Percentiles rank a stretch among this genome's conserved stretches.
These are phyloP conservation scores for Spialia ferax DNA, from an alignment of 2,888 invertebrate genomes.

Conservation along the genomic window DNA sequence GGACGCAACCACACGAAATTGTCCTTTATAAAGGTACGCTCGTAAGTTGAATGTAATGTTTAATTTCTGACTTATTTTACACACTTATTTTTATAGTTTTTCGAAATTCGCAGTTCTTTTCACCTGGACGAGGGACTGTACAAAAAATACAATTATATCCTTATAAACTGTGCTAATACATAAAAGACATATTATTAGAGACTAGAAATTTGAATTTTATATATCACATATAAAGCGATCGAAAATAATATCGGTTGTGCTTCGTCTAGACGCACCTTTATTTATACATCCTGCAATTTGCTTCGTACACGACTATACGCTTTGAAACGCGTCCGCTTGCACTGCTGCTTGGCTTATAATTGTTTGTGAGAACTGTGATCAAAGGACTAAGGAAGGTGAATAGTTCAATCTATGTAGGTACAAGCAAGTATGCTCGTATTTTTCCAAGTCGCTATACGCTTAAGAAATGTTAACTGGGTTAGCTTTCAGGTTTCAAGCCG, in stretches of 20 bases:
- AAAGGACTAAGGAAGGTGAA: slow-evolving; percentile 17
- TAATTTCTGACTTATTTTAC: too few species aligned
- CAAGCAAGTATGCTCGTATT: neutral
- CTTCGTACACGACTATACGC: slow-evolving; percentile 35
- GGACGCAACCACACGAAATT: neutral
- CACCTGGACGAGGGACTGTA: neutral
- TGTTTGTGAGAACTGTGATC: slow-evolving; percentile 30
- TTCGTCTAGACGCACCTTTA: slow-evolving; percentile 49
- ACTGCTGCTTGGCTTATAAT: slow-evolving; percentile 24
- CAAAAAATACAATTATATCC: neutral
- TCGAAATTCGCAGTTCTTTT: neutral
- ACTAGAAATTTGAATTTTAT: neutral
- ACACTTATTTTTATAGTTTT: too few species aligned
- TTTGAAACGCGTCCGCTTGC: slow-evolving; percentile 36
- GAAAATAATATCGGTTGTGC: slow-evolving; percentile 45
- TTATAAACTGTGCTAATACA: neutral
- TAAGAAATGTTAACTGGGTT: slow-evolving; percentile 8
- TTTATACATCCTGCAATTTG: slow-evolving; percentile 39
- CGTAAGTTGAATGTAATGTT: neutral
- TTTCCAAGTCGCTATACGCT: slow-evolving; percentile 1
- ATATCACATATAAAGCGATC: neutral
- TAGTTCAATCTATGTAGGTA: slow-evolving; percentile 19
- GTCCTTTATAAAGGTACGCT: neutral
- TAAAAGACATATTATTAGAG: neutral
- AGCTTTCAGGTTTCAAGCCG: neutral